These are phyloP conservation scores for Thermophis baileyi DNA, from an alignment of 2,113 vertebrate species.

Conservation along the genomic window DNA sequence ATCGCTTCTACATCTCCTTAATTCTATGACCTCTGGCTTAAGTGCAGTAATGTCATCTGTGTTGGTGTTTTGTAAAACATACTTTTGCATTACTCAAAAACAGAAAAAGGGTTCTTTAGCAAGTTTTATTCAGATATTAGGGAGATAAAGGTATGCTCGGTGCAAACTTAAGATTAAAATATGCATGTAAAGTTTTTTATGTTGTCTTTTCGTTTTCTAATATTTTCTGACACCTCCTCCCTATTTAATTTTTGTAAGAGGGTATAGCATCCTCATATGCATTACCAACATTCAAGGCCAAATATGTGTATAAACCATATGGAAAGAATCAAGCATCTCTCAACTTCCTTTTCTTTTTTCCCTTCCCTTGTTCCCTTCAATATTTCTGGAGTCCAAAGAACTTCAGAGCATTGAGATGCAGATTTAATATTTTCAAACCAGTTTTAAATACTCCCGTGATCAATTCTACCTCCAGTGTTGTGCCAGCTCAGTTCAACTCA, in stretches of 20 bases:
- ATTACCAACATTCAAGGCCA: background rate
- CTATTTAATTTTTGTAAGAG: background rate
- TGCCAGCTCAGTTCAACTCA: background rate
- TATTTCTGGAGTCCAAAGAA: background rate
- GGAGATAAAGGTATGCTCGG: too few relatives aligned
- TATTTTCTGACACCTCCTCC: background rate
- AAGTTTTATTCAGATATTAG: background rate
- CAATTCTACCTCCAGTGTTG: too few relatives aligned
- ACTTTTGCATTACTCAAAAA: background rate
- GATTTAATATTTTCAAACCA: background rate
- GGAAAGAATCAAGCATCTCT: background rate
- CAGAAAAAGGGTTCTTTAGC: background rate
- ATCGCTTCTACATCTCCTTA: background rate
- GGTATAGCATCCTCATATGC: too few relatives aligned
- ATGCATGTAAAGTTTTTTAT: background rate
- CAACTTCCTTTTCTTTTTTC: background rate
- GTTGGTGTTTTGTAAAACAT: background rate
- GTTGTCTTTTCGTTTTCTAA: background rate
- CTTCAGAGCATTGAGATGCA: background rate
- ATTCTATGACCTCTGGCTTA: background rate
- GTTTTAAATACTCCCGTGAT: background rate
- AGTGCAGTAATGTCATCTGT: background rate
- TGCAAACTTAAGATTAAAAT: background rate
- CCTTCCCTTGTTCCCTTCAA: background rate
- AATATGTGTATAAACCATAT: background rate